These are phyloP conservation scores for Parauchenoglanis punctatus DNA, from an alignment of 2,797 vertebrate genomes.

Conservation along the genomic window DNA sequence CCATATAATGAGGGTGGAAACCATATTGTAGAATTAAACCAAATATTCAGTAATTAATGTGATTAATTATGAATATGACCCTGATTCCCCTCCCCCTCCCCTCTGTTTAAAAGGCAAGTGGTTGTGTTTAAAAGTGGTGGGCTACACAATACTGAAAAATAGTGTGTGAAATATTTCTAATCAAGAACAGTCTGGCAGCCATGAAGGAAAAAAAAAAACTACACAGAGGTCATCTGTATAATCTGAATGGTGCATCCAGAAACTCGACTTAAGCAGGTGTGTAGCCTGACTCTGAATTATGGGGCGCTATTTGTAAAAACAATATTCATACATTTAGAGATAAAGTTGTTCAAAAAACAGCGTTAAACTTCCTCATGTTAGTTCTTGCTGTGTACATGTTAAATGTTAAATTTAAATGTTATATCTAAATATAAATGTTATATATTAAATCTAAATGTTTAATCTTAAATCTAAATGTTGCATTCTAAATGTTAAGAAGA, in stretches of 20 bases:
- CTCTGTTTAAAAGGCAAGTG: background rate
- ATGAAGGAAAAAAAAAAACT: background rate
- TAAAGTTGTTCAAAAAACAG: too few relatives aligned
- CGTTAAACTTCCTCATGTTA: too few relatives aligned
- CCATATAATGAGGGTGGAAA: background rate
- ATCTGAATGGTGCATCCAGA: background rate
- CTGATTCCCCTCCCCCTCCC: too few relatives aligned
- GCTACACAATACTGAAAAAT: background rate
- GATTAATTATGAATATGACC: background rate
- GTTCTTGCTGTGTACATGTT: too few relatives aligned
- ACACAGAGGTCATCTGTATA: background rate
- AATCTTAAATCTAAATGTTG: too few relatives aligned
- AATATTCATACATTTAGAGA: too few relatives aligned
- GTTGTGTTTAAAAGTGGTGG: background rate
- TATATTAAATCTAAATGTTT: too few relatives aligned
- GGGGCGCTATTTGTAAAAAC: too few relatives aligned
- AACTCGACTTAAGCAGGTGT: too few relatives aligned
- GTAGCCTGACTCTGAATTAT: background rate
- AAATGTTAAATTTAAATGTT: too few relatives aligned
- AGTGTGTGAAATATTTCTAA: background rate
- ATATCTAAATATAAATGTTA: too few relatives aligned
- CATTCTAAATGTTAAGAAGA: too few relatives aligned
- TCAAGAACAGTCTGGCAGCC: background rate
- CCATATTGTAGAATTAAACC: background rate
- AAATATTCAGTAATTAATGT: background rate